Percentiles rank a stretch among this genome's conserved stretches.
phyloP scores from a whole-genome alignment of 2,797 vertebrate genomes.

The Odontamblyopus lacepedii region DNA sequence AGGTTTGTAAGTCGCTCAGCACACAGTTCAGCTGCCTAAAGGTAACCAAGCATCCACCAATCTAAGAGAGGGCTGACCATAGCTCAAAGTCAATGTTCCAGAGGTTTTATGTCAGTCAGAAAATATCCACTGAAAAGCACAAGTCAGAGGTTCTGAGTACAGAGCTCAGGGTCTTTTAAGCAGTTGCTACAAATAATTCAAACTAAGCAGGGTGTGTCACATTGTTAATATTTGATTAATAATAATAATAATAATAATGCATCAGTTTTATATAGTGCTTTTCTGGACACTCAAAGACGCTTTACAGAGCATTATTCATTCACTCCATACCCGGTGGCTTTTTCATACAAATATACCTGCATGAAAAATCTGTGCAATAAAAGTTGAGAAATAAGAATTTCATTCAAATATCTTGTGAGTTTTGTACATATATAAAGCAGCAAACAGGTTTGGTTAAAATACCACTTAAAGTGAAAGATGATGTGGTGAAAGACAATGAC shows the following conservation, averaged over 20 bases:
- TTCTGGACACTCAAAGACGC: too few relatives aligned
- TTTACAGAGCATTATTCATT: too few relatives aligned
- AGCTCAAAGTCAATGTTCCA: conserved; percentile 11
- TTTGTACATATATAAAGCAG: too few relatives aligned
- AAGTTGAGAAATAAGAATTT: neutral
- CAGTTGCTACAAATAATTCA: neutral
- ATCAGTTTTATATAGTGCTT: too few relatives aligned
- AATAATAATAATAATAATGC: too few relatives aligned
- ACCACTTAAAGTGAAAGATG: too few relatives aligned
- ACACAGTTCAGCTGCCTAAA: conserved; percentile 7
- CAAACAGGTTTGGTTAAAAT: too few relatives aligned
- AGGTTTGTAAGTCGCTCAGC: conserved; percentile 12
- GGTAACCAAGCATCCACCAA: neutral
- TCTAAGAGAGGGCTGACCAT: conserved; percentile 20
- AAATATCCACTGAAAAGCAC: conserved; percentile 1
- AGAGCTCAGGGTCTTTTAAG: neutral
- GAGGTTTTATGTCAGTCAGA: conserved; percentile 4
- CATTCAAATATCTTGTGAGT: too few relatives aligned
- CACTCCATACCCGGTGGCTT: too few relatives aligned
- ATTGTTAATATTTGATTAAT: neutral
- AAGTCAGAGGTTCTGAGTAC: neutral
- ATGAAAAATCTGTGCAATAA: neutral
- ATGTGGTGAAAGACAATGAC: neutral
- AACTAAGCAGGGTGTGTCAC: neutral
- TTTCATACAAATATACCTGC: neutral